Evolutionary conservation across 2,888 invertebrate species (phyloP).

Genomic region (Drosophila ezoana): DNA sequence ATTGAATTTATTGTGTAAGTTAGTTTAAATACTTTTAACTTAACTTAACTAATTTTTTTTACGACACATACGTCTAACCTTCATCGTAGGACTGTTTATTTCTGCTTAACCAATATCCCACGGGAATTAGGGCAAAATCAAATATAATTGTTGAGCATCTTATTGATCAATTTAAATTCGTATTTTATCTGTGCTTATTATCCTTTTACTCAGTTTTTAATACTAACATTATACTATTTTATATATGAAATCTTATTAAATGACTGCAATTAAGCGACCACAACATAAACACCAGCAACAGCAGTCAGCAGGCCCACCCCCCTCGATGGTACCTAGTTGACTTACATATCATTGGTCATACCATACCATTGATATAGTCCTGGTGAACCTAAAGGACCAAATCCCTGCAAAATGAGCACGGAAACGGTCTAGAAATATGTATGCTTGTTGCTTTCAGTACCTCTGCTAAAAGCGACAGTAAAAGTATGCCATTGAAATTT

Average conservation of each 20-base stretch:
- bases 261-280: background rate
- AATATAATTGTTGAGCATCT: conserved; percentile 7
- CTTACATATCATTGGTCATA: too few relatives aligned
- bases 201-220: conserved; percentile 20
- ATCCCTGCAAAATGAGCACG: too few relatives aligned
- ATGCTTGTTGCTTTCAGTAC: too few relatives aligned
- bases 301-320: background rate
- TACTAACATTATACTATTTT: background rate
- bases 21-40: background rate
- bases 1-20: background rate
- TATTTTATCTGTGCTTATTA: conserved; percentile 29
- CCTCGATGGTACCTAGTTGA: too few relatives aligned
- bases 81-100: background rate
- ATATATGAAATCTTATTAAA: background rate
- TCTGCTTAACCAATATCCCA: background rate
- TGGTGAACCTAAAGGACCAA: too few relatives aligned
- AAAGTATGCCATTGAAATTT: too few relatives aligned
- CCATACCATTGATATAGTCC: too few relatives aligned
- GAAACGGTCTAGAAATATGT: too few relatives aligned
- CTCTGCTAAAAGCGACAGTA: too few relatives aligned
- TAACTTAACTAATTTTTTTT: background rate
- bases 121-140: conserved; percentile 9
- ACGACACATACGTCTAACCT: background rate
- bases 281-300: background rate
- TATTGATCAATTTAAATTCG: conserved; percentile 45